These are phyloP conservation scores for Cydia pomonella DNA, from an alignment of 1,140 invertebrate genomes.

Conservation along the genomic window DNA sequence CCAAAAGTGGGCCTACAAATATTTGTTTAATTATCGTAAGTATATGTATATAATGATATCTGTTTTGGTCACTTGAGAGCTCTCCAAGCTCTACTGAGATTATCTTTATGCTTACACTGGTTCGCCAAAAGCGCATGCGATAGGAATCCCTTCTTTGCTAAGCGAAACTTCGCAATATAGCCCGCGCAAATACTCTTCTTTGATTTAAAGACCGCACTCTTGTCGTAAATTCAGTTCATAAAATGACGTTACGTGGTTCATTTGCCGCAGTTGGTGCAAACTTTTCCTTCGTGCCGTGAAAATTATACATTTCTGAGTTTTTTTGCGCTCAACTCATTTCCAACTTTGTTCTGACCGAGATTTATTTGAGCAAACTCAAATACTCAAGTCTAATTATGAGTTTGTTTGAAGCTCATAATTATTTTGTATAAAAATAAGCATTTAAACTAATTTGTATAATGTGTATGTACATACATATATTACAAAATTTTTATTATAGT, in stretches of 20 bases:
- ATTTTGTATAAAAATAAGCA: no score
- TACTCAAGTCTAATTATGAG: not conserved
- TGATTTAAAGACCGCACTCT: conserved; percentile 33
- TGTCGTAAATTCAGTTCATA: conserved; percentile 30
- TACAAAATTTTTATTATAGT: no score
- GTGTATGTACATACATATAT: no score
- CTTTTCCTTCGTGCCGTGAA: conserved; percentile 24
- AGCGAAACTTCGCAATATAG: conserved; percentile 31
- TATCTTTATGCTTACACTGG: not conserved
- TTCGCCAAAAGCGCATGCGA: not conserved
- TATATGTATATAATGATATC: no score
- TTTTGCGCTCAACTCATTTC: conserved; percentile 20
- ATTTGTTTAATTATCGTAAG: no score
- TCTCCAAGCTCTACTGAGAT: no score
- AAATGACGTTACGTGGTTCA: conserved; percentile 32
- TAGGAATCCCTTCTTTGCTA: not conserved
- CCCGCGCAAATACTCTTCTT: conserved; percentile 30
- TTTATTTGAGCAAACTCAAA: conserved; percentile 1
- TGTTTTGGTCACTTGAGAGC: no score
- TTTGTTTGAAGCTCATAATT: not conserved
- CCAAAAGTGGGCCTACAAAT: no score
- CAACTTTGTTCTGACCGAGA: conserved; percentile 13
- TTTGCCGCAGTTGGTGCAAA: conserved; percentile 32
- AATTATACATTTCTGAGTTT: conserved; percentile 29
- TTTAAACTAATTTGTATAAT: no score